Evolutionary conservation across 2,888 invertebrate species (phyloP).

Genomic region (Plebejus anna): DNA sequence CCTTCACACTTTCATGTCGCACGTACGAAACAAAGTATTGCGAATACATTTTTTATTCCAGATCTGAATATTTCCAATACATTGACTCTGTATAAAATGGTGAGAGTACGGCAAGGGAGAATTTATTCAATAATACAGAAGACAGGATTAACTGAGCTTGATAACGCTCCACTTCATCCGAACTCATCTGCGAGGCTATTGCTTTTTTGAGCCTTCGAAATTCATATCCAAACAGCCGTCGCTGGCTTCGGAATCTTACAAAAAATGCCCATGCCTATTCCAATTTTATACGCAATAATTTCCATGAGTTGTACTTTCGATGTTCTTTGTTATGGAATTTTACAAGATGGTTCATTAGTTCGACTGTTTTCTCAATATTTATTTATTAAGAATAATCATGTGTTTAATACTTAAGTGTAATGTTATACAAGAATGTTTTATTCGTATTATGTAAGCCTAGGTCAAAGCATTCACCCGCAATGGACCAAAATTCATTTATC

Average conservation of each 20-base stretch:
- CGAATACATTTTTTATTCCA: slow-evolving; percentile 42
- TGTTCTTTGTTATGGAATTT: neutral
- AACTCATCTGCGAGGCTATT: slow-evolving; percentile 59
- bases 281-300: slow-evolving; percentile 31
- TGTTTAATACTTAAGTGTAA: no score
- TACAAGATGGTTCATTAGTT: neutral
- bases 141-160: slow-evolving; percentile 67
- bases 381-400: neutral
- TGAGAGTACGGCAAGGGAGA: slow-evolving; percentile 56
- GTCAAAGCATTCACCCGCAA: no score
- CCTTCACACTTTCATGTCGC: neutral
- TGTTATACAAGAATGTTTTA: no score
- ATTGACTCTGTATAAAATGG: slow-evolving; percentile 55
- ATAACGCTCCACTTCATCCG: slow-evolving; percentile 65
- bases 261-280: slow-evolving; percentile 44
- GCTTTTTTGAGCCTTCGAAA: slow-evolving; percentile 58
- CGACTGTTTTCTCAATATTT: neutral
- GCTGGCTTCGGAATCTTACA: slow-evolving; percentile 42
- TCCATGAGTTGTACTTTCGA: neutral
- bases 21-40: slow-evolving; percentile 13
- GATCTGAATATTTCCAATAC: slow-evolving; percentile 58
- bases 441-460: no score
- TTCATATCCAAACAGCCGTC: slow-evolving; percentile 50
- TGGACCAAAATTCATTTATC: no score
- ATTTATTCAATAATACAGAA: slow-evolving; percentile 72